Evolutionary conservation across 2,888 invertebrate species (phyloP).

Genomic region (Elaeidobius kamerunicus): DNA sequence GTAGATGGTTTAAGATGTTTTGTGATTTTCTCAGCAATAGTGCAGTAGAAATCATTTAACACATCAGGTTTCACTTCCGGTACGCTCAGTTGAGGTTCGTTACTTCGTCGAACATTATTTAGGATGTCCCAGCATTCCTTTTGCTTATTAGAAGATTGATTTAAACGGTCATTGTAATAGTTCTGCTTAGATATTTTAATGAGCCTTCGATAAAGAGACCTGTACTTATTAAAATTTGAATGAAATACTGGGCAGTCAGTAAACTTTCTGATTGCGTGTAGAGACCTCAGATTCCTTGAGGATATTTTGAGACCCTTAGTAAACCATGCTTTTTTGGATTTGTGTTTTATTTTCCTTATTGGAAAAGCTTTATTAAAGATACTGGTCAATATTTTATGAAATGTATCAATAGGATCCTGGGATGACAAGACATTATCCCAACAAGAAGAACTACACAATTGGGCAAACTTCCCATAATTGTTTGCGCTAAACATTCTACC

Average conservation of each 20-base stretch:
- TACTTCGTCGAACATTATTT: not conserved
- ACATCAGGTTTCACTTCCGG: not conserved
- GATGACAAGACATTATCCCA: not conserved
- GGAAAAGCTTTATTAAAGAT: not conserved
- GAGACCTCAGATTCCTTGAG: not conserved
- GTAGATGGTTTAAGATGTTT: not conserved
- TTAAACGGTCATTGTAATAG: not conserved
- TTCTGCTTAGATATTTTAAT: not conserved
- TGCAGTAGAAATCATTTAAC: not conserved
- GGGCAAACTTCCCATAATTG: not conserved
- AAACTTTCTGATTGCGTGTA: slow-evolving; percentile 1
- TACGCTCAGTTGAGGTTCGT: not conserved
- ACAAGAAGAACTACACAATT: not conserved
- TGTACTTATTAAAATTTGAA: not conserved
- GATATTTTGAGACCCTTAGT: slow-evolving; percentile 2
- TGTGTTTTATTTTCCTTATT: not conserved
- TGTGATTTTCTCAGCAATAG: not conserved
- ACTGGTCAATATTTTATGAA: not conserved
- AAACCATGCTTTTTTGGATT: slow-evolving; percentile 1
- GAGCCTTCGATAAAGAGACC: not conserved
- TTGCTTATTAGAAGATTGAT: not conserved
- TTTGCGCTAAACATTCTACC: not conserved
- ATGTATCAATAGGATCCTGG: not conserved
- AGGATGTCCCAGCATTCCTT: not conserved
- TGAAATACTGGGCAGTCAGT: not conserved